Evolutionary conservation across 2,113 vertebrate species (phyloP).

Genomic region (Mionectes macconnelli): DNA sequence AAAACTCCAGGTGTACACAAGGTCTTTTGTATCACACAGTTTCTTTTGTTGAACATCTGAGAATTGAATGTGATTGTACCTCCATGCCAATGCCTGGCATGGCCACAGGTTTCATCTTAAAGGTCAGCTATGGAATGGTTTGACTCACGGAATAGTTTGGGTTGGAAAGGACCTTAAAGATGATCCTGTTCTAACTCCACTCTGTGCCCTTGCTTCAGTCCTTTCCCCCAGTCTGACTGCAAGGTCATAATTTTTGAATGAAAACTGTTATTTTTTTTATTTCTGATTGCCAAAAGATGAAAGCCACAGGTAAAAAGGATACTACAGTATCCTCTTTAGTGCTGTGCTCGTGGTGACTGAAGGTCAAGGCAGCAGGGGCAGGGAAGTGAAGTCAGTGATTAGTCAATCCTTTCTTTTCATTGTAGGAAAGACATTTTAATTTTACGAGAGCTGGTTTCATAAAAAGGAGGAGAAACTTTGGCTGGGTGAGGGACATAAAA

Average conservation of each 20-base stretch:
- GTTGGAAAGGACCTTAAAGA: not conserved
- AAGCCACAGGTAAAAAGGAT: not conserved
- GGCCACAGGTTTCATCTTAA: not conserved
- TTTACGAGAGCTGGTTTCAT: not conserved
- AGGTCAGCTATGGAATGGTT: not conserved
- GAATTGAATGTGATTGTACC: not conserved
- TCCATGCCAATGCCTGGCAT: not conserved
- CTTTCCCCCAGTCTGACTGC: not conserved
- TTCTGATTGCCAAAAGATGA: not conserved
- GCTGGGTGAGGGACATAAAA: not conserved
- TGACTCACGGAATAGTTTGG: not conserved
- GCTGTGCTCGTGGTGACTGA: not conserved
- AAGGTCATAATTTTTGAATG: not conserved
- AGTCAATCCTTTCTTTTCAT: not conserved
- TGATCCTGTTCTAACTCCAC: too few species aligned
- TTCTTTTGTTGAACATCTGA: not conserved
- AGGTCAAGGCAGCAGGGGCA: not conserved
- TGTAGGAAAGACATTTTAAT: not conserved
- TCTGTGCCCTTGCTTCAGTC: not conserved
- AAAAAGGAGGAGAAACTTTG: not conserved
- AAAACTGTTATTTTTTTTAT: not conserved
- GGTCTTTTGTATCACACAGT: rapidly evolving
- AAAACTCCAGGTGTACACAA: not conserved
- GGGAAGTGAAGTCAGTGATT: not conserved
- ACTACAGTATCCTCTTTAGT: not conserved